These are phyloP conservation scores for Acrobasis repandana DNA, from an alignment of 2,888 invertebrate species.

Conservation along the genomic window DNA sequence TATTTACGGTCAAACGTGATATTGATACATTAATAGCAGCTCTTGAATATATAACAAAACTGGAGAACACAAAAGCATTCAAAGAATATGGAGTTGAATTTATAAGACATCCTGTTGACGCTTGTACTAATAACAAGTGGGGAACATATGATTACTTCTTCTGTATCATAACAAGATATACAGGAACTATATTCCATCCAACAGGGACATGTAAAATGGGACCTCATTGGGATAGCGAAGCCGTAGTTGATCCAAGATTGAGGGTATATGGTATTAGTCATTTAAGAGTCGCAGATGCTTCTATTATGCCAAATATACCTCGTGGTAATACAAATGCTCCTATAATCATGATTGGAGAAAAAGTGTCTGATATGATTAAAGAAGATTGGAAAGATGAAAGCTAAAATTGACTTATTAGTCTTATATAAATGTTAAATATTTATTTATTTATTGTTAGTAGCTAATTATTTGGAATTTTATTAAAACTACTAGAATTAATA, in stretches of 20 bases:
- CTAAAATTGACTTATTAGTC: conserved; percentile 35
- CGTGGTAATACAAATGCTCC: conserved; percentile 93
- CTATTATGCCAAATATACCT: conserved; percentile 90
- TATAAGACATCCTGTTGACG: conserved; percentile 79
- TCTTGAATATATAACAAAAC: conserved; percentile 78
- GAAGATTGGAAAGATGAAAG: conserved; percentile 59
- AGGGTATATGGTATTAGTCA: conserved; percentile 62
- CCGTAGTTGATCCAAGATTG: conserved; percentile 61
- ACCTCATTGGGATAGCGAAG: conserved; percentile 57
- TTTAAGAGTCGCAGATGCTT: conserved; percentile 89
- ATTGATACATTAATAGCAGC: conserved; percentile 83
- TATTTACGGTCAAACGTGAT: conserved; percentile 84
- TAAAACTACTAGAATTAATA: background rate
- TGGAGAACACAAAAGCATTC: conserved; percentile 83
- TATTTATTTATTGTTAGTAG: background rate
- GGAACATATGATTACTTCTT: conserved; percentile 85
- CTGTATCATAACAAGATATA: conserved; percentile 85
- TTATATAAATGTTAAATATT: background rate
- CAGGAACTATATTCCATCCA: conserved; percentile 76
- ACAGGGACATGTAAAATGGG: conserved; percentile 72
- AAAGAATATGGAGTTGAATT: conserved; percentile 77
- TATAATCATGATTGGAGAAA: conserved; percentile 91
- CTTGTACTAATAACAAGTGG: conserved; percentile 79
- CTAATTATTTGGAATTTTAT: background rate
- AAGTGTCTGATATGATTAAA: conserved; percentile 64